Evolutionary conservation across 2,113 vertebrate genomes (phyloP).

Genomic region (Hiodon tergisus): DNA sequence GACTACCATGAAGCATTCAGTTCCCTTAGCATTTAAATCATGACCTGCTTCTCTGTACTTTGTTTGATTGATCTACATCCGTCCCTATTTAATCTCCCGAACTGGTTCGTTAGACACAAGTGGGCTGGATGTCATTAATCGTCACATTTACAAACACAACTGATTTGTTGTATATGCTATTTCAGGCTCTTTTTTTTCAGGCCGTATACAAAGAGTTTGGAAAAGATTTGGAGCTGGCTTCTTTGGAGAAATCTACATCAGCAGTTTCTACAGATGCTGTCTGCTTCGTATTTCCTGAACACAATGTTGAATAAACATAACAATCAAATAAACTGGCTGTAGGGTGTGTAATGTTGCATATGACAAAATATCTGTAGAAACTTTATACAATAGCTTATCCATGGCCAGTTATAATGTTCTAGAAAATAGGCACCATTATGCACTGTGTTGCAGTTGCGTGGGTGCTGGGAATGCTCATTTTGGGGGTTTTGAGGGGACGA

Average conservation of each 20-base stretch:
- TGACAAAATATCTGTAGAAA: neutral
- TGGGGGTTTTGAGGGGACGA: too few species aligned
- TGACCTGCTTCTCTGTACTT: neutral
- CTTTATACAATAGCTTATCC: neutral
- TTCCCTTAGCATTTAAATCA: conserved; percentile 18
- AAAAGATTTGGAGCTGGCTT: neutral
- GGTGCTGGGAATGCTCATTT: neutral
- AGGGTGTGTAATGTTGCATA: neutral
- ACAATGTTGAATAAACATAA: conserved; percentile 9
- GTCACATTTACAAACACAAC: conserved; percentile 12
- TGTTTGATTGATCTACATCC: neutral
- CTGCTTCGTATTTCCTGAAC: conserved; percentile 12
- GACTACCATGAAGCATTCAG: conserved; percentile 9
- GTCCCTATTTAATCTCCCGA: neutral
- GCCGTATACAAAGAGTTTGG: neutral
- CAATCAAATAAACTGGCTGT: neutral
- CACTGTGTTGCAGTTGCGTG: neutral
- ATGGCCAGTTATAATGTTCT: neutral
- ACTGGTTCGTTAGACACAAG: neutral
- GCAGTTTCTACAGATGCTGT: conserved; percentile 15
- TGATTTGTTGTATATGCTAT: neutral
- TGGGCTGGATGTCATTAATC: neutral
- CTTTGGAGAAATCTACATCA: neutral
- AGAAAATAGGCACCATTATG: neutral
- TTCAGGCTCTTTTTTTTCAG: neutral